phyloP scores from a whole-genome alignment of 2,113 vertebrate species.

The Malurus melanocephalus region DNA sequence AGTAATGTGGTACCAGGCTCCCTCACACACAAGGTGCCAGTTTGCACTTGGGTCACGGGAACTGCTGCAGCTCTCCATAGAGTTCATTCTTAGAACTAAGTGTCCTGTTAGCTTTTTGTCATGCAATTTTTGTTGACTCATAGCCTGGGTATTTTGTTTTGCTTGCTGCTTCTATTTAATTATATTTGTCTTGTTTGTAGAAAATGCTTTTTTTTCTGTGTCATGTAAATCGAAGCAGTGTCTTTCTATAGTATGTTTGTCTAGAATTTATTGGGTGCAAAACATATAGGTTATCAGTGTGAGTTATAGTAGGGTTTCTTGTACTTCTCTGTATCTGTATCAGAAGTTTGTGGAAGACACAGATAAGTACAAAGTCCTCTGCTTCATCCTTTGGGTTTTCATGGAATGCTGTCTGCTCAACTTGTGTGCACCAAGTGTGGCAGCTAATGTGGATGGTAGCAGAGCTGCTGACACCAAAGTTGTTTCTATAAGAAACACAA shows the following conservation, averaged over 20 bases:
- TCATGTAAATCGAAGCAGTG: background rate
- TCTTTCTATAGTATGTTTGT: background rate
- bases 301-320: background rate
- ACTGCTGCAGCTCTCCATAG: background rate
- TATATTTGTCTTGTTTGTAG: background rate
- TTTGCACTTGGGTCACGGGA: rapidly evolving
- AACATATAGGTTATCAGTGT: background rate
- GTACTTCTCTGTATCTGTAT: background rate
- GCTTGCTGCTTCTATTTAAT: background rate
- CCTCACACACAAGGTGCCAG: background rate
- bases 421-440: background rate
- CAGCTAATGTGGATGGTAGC: background rate
- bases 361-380: background rate
- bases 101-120: background rate
- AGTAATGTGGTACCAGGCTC: background rate
- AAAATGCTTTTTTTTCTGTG: background rate
- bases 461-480: background rate
- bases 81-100: background rate
- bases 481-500: background rate
- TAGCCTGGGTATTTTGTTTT: conserved; percentile 16
- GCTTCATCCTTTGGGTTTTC: background rate
- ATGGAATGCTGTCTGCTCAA: background rate
- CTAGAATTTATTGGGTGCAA: background rate
- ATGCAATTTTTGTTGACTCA: background rate
- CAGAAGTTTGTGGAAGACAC: background rate